phyloP scores from a whole-genome alignment of 2,113 vertebrate genomes.

The Larimichthys crocea region DNA sequence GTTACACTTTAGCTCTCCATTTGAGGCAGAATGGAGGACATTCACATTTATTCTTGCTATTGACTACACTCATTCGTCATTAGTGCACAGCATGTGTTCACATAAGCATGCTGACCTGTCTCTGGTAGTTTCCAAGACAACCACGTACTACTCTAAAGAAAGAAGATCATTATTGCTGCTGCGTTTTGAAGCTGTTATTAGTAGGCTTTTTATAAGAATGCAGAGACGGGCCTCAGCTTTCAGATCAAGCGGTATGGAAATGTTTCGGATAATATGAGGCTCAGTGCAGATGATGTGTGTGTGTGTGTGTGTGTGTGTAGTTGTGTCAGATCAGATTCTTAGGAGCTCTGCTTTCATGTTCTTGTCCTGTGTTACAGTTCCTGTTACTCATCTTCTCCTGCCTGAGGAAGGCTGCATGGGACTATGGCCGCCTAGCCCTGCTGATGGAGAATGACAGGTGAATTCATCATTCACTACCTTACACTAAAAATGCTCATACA shows the following conservation, averaged over 20 bases:
- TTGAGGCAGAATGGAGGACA: conserved; percentile 24
- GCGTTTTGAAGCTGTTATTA: conserved; percentile 34
- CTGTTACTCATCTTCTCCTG: conserved; percentile 94
- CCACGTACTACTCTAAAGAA: conserved; percentile 67
- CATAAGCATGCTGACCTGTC: conserved; percentile 69
- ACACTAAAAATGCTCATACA: neutral
- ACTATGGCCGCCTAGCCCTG: conserved; percentile 94
- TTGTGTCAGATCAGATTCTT: neutral
- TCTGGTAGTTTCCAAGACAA: conserved; percentile 85
- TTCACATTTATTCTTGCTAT: conserved; percentile 42
- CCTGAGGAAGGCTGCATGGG: conserved; percentile 97
- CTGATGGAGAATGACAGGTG: conserved; percentile 97
- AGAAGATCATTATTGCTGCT: conserved; percentile 57
- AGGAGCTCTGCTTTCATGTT: conserved; percentile 13
- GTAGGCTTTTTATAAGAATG: neutral
- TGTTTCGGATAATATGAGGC: neutral
- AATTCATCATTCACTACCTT: conserved; percentile 26
- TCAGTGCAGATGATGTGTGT: conserved; percentile 2
- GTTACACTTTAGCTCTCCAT: neutral
- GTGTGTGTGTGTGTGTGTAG: neutral
- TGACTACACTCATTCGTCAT: conserved; percentile 55
- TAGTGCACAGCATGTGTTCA: conserved; percentile 55
- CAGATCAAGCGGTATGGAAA: neutral
- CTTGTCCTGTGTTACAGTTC: conserved; percentile 82
- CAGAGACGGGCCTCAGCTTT: neutral